Evolutionary conservation across 2,797 vertebrate genomes (phyloP).

Genomic region (Gambelia wislizenii): DNA sequence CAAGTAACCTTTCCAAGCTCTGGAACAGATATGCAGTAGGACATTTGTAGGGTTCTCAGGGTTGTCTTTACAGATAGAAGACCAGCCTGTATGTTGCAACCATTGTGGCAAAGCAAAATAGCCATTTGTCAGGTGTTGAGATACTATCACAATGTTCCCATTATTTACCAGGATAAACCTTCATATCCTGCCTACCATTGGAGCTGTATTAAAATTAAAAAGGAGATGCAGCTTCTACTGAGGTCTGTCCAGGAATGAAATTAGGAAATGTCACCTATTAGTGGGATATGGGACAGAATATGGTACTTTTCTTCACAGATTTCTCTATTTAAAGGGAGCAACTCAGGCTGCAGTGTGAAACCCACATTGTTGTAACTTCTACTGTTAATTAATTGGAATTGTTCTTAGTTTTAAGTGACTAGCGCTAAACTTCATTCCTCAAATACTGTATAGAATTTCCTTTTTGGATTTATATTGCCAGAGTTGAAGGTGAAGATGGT

Average conservation of each 20-base stretch:
- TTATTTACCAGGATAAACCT: not conserved
- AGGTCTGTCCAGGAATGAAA: constrained; percentile 23
- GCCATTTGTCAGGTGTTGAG: constrained; percentile 13
- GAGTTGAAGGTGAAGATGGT: not conserved
- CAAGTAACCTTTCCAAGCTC: not conserved
- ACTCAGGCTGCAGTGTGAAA: too few relatives aligned
- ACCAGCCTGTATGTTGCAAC: not conserved
- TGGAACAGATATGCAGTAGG: constrained; percentile 1
- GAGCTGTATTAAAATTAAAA: constrained; percentile 1
- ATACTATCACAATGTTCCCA: not conserved
- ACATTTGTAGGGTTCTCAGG: not conserved
- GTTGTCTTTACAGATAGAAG: not conserved
- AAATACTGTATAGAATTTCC: not conserved
- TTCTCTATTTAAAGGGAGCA: constrained; percentile 7
- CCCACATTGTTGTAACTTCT: too few relatives aligned
- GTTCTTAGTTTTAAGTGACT: not conserved
- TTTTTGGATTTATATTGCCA: not conserved
- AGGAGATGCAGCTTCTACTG: fast-evolving
- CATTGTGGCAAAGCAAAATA: constrained; percentile 39
- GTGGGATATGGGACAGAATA: constrained; percentile 20
- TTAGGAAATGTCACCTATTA: constrained; percentile 27
- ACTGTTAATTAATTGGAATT: not conserved
- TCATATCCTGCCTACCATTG: not conserved
- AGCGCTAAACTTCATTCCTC: not conserved
- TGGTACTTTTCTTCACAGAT: not conserved